Conservation (phyloP, 2,797 vertebrate genomes). For the Podarcis lilfordi region DNA sequence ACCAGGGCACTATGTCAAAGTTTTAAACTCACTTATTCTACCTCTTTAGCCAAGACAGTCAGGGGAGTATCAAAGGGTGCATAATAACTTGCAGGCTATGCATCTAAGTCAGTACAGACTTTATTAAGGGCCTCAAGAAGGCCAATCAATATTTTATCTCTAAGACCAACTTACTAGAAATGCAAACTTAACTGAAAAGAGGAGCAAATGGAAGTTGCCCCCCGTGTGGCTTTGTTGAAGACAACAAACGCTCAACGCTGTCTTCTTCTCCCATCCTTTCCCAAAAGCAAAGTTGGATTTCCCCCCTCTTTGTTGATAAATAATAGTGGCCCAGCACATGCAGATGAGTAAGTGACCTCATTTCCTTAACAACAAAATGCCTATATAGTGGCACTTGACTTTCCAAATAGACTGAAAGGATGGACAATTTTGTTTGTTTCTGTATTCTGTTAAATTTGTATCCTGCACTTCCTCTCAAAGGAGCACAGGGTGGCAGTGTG, state of each 20-base stretch:
- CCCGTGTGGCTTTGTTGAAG: neutral
- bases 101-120: constrained; percentile 53
- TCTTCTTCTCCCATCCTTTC: neutral
- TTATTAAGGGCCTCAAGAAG: constrained; percentile 58
- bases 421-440: too few species aligned
- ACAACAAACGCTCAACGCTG: neutral
- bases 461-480: neutral
- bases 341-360: neutral
- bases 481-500: neutral
- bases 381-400: neutral
- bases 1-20: constrained; percentile 41
- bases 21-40: constrained; percentile 47
- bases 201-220: neutral
- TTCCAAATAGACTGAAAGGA: neutral
- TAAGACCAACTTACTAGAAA: constrained; percentile 8
- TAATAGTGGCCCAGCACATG: neutral
- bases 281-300: neutral
- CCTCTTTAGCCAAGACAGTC: constrained; percentile 41
- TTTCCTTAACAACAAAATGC: neutral
- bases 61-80: constrained; percentile 60
- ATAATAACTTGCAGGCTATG: constrained; percentile 69
- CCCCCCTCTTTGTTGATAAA: neutral
- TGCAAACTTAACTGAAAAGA: neutral
- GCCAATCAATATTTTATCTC: constrained; percentile 38
- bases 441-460: neutral